Conservation (phyloP, 1,140 invertebrate genomes). For the Ooceraea biroi region DNA sequence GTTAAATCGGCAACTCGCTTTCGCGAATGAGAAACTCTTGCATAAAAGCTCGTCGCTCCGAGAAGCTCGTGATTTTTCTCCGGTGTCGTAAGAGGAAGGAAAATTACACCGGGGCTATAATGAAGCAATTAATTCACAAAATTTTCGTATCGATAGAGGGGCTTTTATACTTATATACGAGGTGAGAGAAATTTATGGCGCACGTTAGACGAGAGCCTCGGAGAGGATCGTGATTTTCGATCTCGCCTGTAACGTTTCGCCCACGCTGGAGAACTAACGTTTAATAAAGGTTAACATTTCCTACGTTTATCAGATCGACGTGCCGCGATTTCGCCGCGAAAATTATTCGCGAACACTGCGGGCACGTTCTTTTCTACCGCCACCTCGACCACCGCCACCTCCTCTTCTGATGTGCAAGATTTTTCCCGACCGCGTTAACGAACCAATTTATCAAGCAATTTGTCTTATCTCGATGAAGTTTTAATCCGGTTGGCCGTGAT, state of each 20-base stretch:
- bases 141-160: conserved; percentile 36
- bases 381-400: background rate
- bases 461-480: conserved; percentile 61
- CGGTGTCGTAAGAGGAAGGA: background rate
- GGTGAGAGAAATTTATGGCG: conserved; percentile 9
- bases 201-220: background rate
- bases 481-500: conserved; percentile 46
- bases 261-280: background rate
- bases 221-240: conserved; percentile 10
- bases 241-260: conserved; percentile 17
- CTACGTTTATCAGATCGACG: conserved; percentile 54
- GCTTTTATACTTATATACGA: background rate
- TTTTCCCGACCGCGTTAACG: conserved; percentile 52
- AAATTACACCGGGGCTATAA: conserved; percentile 45
- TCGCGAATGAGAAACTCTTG: conserved; percentile 10
- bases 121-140: conserved; percentile 53
- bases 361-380: background rate
- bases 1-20: conserved; percentile 37
- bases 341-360: conserved; percentile 48
- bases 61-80: conserved; percentile 24
- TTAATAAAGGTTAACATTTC: conserved; percentile 35
- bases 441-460: conserved; percentile 61
- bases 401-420: conserved; percentile 23
- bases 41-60: conserved; percentile 9
- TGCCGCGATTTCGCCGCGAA: conserved; percentile 27